These are phyloP conservation scores for Simalia tracyae DNA, from an alignment of 2,797 vertebrate species.

Conservation along the genomic window DNA sequence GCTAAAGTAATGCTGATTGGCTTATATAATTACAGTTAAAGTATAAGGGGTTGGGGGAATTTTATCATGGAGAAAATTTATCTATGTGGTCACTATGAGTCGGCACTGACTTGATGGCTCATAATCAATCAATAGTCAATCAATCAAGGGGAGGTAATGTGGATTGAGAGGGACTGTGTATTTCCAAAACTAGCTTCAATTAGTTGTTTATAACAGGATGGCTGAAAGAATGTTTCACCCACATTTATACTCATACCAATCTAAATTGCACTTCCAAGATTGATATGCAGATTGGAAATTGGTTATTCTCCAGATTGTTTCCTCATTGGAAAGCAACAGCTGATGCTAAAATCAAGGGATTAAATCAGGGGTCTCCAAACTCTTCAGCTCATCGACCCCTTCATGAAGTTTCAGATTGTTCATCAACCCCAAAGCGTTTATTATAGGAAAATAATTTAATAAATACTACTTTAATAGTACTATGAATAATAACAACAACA, in stretches of 20 bases:
- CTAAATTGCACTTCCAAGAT: not conserved
- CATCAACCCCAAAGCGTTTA: not conserved
- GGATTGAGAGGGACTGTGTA: not conserved
- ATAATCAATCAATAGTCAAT: not conserved
- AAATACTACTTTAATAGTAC: not conserved
- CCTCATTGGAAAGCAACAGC: not conserved
- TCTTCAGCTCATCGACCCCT: not conserved
- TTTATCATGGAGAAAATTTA: not conserved
- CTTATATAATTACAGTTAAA: not conserved
- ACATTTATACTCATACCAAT: not conserved
- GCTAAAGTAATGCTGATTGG: not conserved
- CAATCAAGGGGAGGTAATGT: not conserved
- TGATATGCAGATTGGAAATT: not conserved
- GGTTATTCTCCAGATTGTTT: not conserved
- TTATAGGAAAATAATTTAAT: not conserved
- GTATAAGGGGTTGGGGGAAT: not conserved
- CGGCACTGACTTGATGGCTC: not conserved
- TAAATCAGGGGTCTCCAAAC: not conserved
- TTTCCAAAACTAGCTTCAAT: not conserved
- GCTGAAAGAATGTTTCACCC: not conserved
- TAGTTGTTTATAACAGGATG: not conserved
- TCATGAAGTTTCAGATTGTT: not conserved
- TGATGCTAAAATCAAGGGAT: not conserved
- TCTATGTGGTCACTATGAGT: not conserved
- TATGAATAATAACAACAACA: not conserved